Conservation (phyloP, 2,888 invertebrate genomes). For the Busseola fusca region DNA sequence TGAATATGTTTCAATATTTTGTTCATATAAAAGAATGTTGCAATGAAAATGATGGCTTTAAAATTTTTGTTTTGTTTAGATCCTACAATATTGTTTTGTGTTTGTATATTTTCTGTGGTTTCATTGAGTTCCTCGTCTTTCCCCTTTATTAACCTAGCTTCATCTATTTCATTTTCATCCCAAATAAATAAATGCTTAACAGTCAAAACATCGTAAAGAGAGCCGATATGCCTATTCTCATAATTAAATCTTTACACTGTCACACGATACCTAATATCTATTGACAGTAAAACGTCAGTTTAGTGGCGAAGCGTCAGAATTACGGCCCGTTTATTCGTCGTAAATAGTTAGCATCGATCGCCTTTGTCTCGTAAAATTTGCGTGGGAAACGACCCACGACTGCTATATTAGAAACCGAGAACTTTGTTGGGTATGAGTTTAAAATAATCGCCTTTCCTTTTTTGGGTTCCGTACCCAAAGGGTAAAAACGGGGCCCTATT, state of each 20-base stretch:
- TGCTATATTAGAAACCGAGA: conserved; percentile 21
- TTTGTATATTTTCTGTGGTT: neutral
- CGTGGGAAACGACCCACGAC: conserved; percentile 44
- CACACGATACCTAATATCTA: conserved; percentile 59
- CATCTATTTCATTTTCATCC: conserved; percentile 6
- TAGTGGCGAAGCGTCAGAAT: conserved; percentile 58
- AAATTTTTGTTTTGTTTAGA: neutral
- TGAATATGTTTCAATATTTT: neutral
- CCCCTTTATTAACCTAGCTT: neutral
- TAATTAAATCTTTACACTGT: conserved; percentile 59
- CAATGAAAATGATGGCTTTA: too few species aligned
- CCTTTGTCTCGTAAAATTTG: conserved; percentile 57
- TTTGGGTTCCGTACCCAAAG: too few species aligned
- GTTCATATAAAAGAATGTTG: neutral
- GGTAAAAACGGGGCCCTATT: too few species aligned
- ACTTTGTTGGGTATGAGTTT: conserved; percentile 47
- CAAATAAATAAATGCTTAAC: conserved; percentile 40
- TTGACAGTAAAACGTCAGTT: conserved; percentile 57
- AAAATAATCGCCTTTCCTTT: conserved; percentile 25
- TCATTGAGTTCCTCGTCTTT: neutral
- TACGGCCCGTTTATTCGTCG: conserved; percentile 62
- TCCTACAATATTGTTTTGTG: neutral
- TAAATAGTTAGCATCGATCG: conserved; percentile 65
- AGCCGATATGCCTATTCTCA: conserved; percentile 50
- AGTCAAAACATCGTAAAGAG: conserved; percentile 44